These are phyloP conservation scores for Prietella phreatophila DNA, from an alignment of 2,113 vertebrate genomes.

Conservation along the genomic window DNA sequence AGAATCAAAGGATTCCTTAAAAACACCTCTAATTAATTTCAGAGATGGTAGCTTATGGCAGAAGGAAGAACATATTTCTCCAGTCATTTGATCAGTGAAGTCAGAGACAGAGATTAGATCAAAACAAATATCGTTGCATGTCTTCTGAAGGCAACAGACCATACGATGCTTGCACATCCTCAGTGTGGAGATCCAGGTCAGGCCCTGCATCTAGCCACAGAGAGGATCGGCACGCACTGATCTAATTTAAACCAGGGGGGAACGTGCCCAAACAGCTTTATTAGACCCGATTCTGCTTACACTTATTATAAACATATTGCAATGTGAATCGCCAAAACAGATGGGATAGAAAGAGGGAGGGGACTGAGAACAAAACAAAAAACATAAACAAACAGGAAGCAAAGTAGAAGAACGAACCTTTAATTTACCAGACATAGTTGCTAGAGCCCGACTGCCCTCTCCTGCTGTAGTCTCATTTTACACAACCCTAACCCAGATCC, in stretches of 20 bases:
- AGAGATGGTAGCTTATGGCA: conserved; percentile 56
- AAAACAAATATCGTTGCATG: conserved; percentile 68
- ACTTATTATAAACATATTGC: conserved; percentile 31
- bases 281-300: conserved; percentile 20
- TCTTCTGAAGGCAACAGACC: conserved; percentile 60
- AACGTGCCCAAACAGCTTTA: conserved; percentile 9
- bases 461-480: conserved; percentile 67
- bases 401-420: not conserved
- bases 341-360: conserved; percentile 13
- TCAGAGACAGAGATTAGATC: conserved; percentile 64
- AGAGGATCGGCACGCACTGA: conserved; percentile 55
- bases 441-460: conserved; percentile 62
- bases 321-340: conserved; percentile 39
- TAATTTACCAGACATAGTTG: conserved; percentile 19
- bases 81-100: conserved; percentile 67
- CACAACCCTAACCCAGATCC: conserved; percentile 63
- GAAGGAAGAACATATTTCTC: conserved; percentile 53
- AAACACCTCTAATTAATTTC: conserved; percentile 42
- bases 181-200: conserved; percentile 56
- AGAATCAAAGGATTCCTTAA: conserved; percentile 26
- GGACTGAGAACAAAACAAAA: not conserved
- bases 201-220: conserved; percentile 33
- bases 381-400: conserved; percentile 8
- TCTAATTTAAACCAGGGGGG: conserved; percentile 64
- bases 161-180: conserved; percentile 56